phyloP scores from a whole-genome alignment of 1,140 invertebrate genomes.

The Macrobrachium nipponense region DNA sequence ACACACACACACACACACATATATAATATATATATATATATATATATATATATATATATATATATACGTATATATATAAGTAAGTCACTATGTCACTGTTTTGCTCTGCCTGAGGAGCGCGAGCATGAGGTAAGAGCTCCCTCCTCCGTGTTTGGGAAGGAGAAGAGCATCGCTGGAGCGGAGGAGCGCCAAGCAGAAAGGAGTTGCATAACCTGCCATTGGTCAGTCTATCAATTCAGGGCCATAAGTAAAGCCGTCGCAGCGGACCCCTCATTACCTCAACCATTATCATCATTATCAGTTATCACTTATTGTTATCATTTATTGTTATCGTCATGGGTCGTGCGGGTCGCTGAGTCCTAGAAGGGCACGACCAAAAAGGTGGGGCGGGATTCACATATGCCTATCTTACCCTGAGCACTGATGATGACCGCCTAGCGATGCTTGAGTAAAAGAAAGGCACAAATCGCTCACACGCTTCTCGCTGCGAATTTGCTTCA shows the following conservation, averaged over 20 bases:
- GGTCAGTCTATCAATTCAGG: slow-evolving; percentile 30
- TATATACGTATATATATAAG: too few relatives aligned
- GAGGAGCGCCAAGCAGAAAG: too few relatives aligned
- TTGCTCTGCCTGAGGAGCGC: too few relatives aligned
- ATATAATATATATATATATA: neutral
- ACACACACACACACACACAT: neutral
- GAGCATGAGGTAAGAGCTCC: neutral
- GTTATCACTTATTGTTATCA: slow-evolving; percentile 56
- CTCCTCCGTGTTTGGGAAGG: too few relatives aligned
- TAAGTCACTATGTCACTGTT: too few relatives aligned
- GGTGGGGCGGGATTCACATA: neutral
- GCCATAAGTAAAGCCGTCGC: slow-evolving; percentile 26
- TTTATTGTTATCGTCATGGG: slow-evolving; percentile 46
- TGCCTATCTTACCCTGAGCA: slow-evolving; percentile 12
- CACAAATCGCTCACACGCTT: neutral
- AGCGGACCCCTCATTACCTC: slow-evolving; percentile 40
- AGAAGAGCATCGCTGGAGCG: neutral
- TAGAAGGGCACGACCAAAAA: too few relatives aligned
- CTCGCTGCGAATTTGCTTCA: too few relatives aligned
- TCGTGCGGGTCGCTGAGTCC: neutral
- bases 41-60: too few relatives aligned
- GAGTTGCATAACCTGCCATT: neutral
- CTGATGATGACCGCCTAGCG: slow-evolving; percentile 22
- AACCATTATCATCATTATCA: slow-evolving; percentile 52
- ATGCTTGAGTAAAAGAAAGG: neutral